phyloP scores from a whole-genome alignment of 2,888 invertebrate species.

The Latrodectus elegans region DNA sequence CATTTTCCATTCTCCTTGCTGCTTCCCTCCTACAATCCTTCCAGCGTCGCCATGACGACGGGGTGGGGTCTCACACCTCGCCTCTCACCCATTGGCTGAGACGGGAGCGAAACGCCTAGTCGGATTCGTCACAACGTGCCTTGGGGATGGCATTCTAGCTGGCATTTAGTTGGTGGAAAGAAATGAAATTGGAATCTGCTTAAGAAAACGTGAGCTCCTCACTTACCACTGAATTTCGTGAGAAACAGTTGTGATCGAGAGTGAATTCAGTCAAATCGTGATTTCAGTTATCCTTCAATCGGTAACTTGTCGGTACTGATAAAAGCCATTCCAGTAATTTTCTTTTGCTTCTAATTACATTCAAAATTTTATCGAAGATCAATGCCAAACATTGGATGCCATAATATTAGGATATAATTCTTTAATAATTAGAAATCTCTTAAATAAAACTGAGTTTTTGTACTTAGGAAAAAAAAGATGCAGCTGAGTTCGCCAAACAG shows the following conservation, averaged over 20 bases:
- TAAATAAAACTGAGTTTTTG: neutral
- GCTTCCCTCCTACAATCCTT: slow-evolving; percentile 7
- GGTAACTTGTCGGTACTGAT: no score
- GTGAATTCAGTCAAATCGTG: no score
- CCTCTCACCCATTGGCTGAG: slow-evolving; percentile 17
- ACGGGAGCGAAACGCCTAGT: neutral
- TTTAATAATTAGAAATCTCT: neutral
- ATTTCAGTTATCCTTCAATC: no score
- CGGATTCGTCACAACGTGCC: slow-evolving; percentile 20
- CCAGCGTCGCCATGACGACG: slow-evolving; percentile 52
- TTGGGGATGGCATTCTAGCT: neutral
- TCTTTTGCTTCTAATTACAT: no score
- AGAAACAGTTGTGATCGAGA: no score
- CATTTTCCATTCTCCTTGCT: slow-evolving; percentile 35
- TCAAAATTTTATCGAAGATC: no score
- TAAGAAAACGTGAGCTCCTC: no score
- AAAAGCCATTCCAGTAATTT: no score
- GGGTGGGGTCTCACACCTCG: slow-evolving; percentile 23
- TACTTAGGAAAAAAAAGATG: slow-evolving; percentile 1
- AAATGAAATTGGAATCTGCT: neutral
- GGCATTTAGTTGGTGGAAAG: slow-evolving; percentile 40
- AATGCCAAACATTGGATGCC: no score
- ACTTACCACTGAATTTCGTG: no score
- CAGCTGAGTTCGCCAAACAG: slow-evolving; percentile 47
- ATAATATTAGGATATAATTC: no score